These are phyloP conservation scores for Nycteola revayana DNA, from an alignment of 2,888 invertebrate species.

Conservation along the genomic window DNA sequence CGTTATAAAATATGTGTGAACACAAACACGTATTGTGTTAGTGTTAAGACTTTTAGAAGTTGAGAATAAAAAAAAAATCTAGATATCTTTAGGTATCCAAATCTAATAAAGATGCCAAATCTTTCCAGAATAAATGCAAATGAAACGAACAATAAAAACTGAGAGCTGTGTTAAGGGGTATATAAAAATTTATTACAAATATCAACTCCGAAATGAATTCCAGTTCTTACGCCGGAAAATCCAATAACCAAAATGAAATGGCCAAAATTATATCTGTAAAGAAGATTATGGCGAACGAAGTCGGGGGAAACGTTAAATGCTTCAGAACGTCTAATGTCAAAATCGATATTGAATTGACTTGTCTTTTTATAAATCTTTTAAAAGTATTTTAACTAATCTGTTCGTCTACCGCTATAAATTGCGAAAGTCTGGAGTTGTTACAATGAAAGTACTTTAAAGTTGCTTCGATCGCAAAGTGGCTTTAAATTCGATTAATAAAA, in stretches of 20 bases:
- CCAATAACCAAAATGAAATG: constrained; percentile 66
- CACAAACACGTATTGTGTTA: no score
- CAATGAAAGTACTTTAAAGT: no score
- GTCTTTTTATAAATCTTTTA: constrained; percentile 7
- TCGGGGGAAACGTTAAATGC: constrained; percentile 38
- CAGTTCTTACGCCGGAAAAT: constrained; percentile 44
- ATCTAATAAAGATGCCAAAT: constrained; percentile 23
- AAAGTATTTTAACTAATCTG: constrained; percentile 14
- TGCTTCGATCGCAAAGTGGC: no score
- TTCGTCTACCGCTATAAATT: constrained; percentile 13
- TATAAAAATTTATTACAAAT: constrained; percentile 71
- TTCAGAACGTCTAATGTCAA: constrained; percentile 25
- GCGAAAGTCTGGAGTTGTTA: constrained; percentile 7
- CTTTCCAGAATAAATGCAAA: constrained; percentile 36
- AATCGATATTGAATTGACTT: constrained; percentile 24
- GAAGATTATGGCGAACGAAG: constrained; percentile 54
- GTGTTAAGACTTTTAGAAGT: no score
- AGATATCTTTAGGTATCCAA: no score
- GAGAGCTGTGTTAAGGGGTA: constrained; percentile 44
- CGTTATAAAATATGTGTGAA: no score
- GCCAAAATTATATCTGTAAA: constrained; percentile 58
- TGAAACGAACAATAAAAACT: constrained; percentile 50
- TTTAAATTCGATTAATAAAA: no score
- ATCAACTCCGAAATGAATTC: constrained; percentile 49
- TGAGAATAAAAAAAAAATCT: no score